Evolutionary conservation across 2,888 invertebrate genomes (phyloP).

Genomic region (Tenthredo distinguenda): DNA sequence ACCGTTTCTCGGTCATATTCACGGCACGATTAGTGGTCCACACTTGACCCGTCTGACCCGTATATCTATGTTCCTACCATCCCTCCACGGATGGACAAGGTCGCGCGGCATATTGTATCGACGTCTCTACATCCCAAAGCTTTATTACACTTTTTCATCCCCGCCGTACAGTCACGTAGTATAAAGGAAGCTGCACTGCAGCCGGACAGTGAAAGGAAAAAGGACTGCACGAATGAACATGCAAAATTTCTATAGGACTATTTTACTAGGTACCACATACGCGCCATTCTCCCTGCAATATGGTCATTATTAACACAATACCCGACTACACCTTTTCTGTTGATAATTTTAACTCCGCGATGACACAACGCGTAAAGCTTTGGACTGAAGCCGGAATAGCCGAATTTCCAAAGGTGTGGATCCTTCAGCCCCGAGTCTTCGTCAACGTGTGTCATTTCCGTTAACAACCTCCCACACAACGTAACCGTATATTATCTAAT

Average conservation of each 20-base stretch:
- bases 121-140: not conserved
- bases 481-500: slow-evolving; percentile 37
- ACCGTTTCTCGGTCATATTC: not conserved
- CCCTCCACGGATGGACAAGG: not conserved
- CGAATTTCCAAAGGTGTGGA: not conserved
- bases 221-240: slow-evolving; percentile 30
- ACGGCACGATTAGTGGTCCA: slow-evolving; percentile 72
- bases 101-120: slow-evolving; percentile 19
- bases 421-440: not conserved
- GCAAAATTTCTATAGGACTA: slow-evolving; percentile 39
- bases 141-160: slow-evolving; percentile 47
- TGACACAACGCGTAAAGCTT: not conserved
- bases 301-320: not conserved
- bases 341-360: not conserved
- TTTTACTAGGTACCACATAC: not conserved
- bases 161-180: not conserved
- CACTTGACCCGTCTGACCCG: slow-evolving; percentile 74
- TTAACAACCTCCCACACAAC: not conserved
- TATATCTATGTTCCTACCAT: not conserved
- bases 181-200: not conserved
- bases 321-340: not conserved
- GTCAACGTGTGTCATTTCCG: no score
- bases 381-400: not conserved
- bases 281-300: not conserved
- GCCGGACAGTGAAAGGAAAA: slow-evolving; percentile 2